Conservation (phyloP, 2,113 vertebrate genomes). For the Maccullochella peelii region DNA sequence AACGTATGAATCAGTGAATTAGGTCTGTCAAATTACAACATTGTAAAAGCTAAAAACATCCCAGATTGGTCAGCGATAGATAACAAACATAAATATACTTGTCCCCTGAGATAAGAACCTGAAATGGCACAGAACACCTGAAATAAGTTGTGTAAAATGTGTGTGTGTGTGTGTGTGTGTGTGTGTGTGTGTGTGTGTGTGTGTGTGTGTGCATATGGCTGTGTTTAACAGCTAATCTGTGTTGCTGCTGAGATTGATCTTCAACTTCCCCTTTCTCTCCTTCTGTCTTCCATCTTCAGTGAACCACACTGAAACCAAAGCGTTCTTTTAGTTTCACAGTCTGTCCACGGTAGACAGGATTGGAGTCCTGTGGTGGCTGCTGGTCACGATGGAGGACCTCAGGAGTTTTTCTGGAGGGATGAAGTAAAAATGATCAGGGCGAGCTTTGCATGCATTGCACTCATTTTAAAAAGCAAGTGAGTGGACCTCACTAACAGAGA, state of each 20-base stretch:
- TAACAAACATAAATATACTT: slow-evolving; percentile 20
- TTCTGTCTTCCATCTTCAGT: background rate
- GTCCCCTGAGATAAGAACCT: slow-evolving; percentile 61
- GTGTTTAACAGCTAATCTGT: slow-evolving; percentile 15
- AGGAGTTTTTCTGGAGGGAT: slow-evolving; percentile 69
- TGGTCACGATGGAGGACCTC: slow-evolving; percentile 10
- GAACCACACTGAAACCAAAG: background rate
- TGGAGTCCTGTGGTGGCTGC: slow-evolving; percentile 2
- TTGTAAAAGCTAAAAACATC: slow-evolving; percentile 2
- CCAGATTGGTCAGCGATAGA: background rate
- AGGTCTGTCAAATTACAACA: background rate
- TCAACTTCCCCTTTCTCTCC: background rate
- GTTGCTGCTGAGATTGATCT: background rate
- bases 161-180: background rate
- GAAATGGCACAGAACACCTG: slow-evolving; percentile 49
- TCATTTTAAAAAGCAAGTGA: background rate
- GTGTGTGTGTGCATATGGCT: slow-evolving; percentile 20
- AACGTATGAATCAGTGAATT: background rate
- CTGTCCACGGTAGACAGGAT: background rate
- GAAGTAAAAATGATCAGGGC: background rate
- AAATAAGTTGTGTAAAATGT: background rate
- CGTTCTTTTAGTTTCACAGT: slow-evolving; percentile 19
- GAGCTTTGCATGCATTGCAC: background rate
- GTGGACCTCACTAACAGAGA: background rate
- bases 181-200: background rate